phyloP scores from a whole-genome alignment of 92 coral and sea anemone genomes.

The Parazoanthus darwini region DNA sequence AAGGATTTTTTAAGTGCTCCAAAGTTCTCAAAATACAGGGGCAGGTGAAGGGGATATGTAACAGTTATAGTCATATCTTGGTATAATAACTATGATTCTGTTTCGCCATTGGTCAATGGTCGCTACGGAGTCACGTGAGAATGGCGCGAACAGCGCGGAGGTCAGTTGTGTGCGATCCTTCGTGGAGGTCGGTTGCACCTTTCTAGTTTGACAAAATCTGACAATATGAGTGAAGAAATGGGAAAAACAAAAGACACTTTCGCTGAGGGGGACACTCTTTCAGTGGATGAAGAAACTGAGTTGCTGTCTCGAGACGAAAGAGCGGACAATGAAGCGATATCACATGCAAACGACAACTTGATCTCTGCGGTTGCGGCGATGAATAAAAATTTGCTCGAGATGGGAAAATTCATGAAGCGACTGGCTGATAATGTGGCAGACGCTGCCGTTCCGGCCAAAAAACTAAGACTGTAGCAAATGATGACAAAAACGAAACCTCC shows the following conservation, averaged over 20 bases:
- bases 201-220: not conserved
- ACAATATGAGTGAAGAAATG: not conserved
- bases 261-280: constrained; percentile 19
- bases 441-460: constrained; percentile 10
- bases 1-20: too few relatives aligned
- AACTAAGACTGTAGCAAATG: not conserved
- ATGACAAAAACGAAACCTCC: not conserved
- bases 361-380: not conserved
- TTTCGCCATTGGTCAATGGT: constrained; percentile 52
- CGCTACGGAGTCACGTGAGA: constrained; percentile 48
- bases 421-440: constrained; percentile 10
- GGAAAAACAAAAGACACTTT: not conserved
- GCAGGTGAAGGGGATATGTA: too few relatives aligned
- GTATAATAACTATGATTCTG: not conserved
- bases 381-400: not conserved
- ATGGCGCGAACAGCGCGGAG: constrained; percentile 14
- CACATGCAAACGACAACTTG: constrained; percentile 4
- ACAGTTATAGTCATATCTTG: too few relatives aligned
- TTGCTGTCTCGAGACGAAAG: not conserved
- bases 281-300: not conserved
- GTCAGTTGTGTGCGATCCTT: constrained; percentile 34
- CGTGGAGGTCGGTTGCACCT: constrained; percentile 8
- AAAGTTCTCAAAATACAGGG: too few relatives aligned
- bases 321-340: not conserved
- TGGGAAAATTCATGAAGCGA: constrained; percentile 6